These are phyloP conservation scores for Callipepla californica DNA, from an alignment of 2,113 vertebrate genomes.

Conservation along the genomic window DNA sequence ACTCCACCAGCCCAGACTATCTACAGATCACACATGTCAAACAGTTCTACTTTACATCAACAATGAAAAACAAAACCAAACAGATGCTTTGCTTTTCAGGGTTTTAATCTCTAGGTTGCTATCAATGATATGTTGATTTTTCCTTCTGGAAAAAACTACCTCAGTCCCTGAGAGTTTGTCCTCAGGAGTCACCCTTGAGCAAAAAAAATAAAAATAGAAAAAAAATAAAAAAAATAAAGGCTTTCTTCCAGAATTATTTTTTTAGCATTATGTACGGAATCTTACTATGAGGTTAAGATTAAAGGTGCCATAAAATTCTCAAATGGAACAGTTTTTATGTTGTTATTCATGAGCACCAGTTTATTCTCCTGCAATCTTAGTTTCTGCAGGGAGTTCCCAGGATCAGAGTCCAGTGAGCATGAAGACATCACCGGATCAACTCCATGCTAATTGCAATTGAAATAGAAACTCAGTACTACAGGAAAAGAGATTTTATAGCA, in stretches of 20 bases:
- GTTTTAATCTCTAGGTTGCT: background rate
- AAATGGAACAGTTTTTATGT: background rate
- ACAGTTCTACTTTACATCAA: background rate
- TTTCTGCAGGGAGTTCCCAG: background rate
- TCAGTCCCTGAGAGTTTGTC: background rate
- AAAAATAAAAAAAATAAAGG: background rate
- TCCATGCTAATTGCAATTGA: rapidly evolving
- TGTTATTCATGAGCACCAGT: background rate
- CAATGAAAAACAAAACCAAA: background rate
- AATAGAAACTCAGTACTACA: background rate
- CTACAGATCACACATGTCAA: background rate
- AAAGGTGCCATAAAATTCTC: no score
- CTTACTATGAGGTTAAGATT: background rate
- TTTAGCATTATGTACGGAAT: background rate
- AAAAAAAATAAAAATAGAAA: background rate
- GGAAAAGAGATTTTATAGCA: background rate
- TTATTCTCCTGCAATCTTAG: background rate
- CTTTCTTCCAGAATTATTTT: background rate
- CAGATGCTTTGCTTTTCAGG: background rate
- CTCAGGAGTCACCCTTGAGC: background rate
- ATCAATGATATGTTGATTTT: background rate
- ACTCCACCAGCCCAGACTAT: background rate
- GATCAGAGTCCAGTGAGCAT: slow-evolving; percentile 10
- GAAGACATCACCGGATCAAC: background rate
- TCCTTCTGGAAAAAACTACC: background rate